phyloP scores from a whole-genome alignment of 2,113 vertebrate species.

The Papio anubis region DNA sequence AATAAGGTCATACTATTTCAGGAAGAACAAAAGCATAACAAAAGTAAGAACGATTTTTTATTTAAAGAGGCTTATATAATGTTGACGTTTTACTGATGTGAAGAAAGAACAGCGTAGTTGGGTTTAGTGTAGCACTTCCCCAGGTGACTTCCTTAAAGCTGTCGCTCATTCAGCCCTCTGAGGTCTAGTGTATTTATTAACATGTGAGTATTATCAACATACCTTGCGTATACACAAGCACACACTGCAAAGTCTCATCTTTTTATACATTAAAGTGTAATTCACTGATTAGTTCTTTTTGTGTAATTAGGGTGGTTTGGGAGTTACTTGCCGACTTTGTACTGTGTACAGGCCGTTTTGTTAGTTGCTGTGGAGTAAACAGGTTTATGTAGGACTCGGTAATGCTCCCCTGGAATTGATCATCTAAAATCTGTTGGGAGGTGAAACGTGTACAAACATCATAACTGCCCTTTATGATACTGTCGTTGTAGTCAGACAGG shows the following conservation, averaged over 20 bases:
- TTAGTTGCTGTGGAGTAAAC: neutral
- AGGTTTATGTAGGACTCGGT: neutral
- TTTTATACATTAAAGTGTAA: neutral
- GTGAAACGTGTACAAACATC: neutral
- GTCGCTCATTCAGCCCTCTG: neutral
- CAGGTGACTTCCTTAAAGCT: neutral
- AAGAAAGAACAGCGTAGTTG: neutral
- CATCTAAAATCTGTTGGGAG: neutral
- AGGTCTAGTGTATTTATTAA: too few species aligned
- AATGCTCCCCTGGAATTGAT: neutral
- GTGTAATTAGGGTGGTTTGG: neutral
- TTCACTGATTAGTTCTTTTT: neutral
- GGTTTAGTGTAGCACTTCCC: neutral
- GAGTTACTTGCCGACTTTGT: neutral
- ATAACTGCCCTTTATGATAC: neutral
- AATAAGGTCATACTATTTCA: conserved; percentile 57
- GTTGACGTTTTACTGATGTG: neutral
- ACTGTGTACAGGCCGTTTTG: neutral
- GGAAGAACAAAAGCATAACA: neutral
- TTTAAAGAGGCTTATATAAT: neutral
- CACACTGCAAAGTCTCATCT: neutral
- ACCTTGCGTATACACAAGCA: neutral
- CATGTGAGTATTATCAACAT: neutral
- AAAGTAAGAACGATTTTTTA: neutral
- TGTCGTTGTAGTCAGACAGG: neutral